A percentile compares a stretch with the other conserved stretches of the same genome.
phyloP scores from a whole-genome alignment of 2,113 vertebrate genomes.

The Himantopus leucocephalus region DNA sequence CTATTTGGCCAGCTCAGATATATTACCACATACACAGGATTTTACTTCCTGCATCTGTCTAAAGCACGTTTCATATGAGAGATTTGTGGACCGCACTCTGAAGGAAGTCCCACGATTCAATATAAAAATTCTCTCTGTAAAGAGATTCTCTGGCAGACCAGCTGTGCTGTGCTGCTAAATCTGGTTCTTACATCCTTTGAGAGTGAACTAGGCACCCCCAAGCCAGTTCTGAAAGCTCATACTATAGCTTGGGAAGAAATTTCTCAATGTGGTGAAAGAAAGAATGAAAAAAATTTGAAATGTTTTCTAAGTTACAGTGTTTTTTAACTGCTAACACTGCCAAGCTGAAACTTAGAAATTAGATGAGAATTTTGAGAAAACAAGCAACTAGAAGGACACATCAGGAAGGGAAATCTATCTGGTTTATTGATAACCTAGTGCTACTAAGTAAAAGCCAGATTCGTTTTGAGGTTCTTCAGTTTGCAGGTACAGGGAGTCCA shows the following conservation, averaged over 20 bases:
- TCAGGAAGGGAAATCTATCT: background rate
- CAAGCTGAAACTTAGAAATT: background rate
- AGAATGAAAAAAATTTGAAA: background rate
- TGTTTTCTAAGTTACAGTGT: background rate
- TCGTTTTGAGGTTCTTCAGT: background rate
- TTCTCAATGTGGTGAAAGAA: constrained; percentile 29
- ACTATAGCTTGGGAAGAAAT: constrained; percentile 43
- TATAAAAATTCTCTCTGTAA: constrained; percentile 63
- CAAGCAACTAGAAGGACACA: background rate
- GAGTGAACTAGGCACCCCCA: background rate
- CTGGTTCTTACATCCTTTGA: constrained; percentile 57
- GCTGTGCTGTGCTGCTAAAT: constrained; percentile 53
- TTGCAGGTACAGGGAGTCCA: background rate
- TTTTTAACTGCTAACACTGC: background rate
- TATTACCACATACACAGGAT: background rate
- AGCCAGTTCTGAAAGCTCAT: constrained; percentile 36
- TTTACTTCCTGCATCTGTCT: constrained; percentile 16
- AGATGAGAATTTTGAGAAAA: background rate
- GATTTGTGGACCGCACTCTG: background rate
- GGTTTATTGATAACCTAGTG: background rate
- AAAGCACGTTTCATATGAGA: background rate
- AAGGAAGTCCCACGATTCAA: constrained; percentile 34
- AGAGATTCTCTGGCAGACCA: constrained; percentile 47
- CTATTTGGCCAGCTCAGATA: constrained; percentile 20
- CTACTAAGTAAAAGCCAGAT: background rate